Conservation (phyloP, 2,797 vertebrate genomes). For the Malacoraja senta region DNA sequence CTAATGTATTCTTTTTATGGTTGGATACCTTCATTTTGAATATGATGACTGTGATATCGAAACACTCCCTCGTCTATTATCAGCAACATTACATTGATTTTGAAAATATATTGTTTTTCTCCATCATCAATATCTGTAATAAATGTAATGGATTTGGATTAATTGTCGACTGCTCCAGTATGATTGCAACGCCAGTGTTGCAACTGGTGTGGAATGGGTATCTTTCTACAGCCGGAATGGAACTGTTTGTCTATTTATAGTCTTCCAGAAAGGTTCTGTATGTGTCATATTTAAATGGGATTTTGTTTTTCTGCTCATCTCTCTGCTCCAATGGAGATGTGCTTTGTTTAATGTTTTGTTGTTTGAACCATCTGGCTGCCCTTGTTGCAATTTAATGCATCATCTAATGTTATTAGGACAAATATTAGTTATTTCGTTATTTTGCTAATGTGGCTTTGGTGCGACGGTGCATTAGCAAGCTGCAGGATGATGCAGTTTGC, state of each 20-base stretch:
- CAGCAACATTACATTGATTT: background rate
- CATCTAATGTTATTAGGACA: background rate
- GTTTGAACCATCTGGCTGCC: background rate
- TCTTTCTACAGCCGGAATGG: background rate
- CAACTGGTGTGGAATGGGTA: background rate
- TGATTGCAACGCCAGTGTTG: background rate
- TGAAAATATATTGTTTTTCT: background rate
- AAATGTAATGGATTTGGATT: background rate
- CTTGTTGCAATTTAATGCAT: background rate
- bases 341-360: background rate
- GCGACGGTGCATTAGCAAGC: background rate
- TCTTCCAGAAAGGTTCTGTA: background rate
- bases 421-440: background rate
- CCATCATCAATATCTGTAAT: background rate
- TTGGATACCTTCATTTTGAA: too few species aligned
- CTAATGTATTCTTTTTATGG: background rate
- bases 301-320: background rate
- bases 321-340: background rate
- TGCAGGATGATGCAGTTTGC: background rate
- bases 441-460: background rate
- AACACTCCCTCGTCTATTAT: background rate
- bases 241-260: background rate
- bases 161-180: too few species aligned
- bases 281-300: background rate
- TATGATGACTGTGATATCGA: background rate